Percentiles rank a stretch among this genome's conserved stretches.
These are phyloP conservation scores for Ephydatia muelleri DNA, from an alignment of 37 sponge, comb jelly and placozoan species.

Conservation along the genomic window DNA sequence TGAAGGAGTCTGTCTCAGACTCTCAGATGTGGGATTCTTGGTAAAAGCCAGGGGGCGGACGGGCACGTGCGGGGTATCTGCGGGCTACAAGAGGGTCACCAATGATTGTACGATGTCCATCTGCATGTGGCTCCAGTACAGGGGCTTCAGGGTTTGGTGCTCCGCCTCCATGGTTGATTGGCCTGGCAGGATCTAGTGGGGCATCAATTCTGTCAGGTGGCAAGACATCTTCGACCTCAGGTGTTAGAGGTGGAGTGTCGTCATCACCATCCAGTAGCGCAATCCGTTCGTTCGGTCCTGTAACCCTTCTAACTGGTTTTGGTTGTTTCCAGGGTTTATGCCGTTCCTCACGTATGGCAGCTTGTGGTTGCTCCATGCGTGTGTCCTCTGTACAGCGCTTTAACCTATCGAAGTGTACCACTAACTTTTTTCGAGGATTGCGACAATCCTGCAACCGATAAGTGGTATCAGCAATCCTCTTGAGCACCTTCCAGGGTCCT, in stretches of 20 bases:
- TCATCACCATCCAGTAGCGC: neutral
- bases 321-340: too few relatives aligned
- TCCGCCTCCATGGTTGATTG: neutral
- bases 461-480: neutral
- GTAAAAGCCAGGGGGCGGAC: too few relatives aligned
- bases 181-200: neutral
- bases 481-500: conserved; percentile 39
- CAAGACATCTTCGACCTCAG: too few relatives aligned
- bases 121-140: neutral
- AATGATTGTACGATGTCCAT: neutral
- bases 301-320: neutral
- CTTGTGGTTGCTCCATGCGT: too few relatives aligned
- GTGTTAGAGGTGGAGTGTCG: too few relatives aligned
- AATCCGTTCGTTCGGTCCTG: neutral
- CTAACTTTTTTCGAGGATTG: neutral
- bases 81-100: neutral
- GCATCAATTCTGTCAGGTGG: neutral
- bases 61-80: neutral
- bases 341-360: too few relatives aligned
- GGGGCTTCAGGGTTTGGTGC: neutral
- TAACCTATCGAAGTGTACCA: conserved; percentile 56
- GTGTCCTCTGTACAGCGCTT: neutral
- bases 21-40: too few relatives aligned
- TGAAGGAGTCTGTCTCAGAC: too few relatives aligned
- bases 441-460: too few relatives aligned